Percentiles rank a stretch among this genome's conserved stretches.
These are phyloP conservation scores for Aphidius gifuensis DNA, from an alignment of 1,140 invertebrate species.

Conservation along the genomic window DNA sequence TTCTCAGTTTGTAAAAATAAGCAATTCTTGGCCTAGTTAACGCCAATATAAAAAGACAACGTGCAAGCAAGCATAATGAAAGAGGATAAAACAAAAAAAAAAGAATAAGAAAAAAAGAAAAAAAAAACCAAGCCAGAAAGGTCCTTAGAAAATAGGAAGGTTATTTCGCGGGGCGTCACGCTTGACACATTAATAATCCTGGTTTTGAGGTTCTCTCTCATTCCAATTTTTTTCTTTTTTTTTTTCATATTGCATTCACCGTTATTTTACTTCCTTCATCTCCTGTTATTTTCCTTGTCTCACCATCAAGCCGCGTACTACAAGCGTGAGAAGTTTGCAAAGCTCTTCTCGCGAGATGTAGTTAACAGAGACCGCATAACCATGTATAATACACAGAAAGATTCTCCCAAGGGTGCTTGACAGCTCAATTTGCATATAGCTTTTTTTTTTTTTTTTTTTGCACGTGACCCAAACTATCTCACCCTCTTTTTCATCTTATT, in stretches of 20 bases:
- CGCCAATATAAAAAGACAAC: too few species aligned
- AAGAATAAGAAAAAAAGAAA: too few species aligned
- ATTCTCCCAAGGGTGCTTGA: constrained; percentile 43
- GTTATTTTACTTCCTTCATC: constrained; percentile 10
- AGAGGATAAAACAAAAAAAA: too few species aligned
- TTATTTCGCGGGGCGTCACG: constrained; percentile 48
- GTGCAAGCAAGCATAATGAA: too few species aligned
- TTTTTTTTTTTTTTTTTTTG: constrained; percentile 27
- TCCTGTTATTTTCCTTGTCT: constrained; percentile 6
- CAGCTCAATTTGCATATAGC: constrained; percentile 47
- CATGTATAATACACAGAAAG: constrained; percentile 45
- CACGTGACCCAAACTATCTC: constrained; percentile 19
- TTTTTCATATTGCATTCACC: constrained; percentile 18
- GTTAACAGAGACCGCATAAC: constrained; percentile 38
- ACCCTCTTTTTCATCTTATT: too few species aligned
- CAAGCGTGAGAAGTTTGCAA: constrained; percentile 49
- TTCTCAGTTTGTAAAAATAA: too few species aligned
- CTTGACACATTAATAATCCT: constrained; percentile 46
- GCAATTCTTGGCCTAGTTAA: too few species aligned
- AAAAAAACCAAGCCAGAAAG: background rate
- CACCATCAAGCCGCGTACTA: too few species aligned
- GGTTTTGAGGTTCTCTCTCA: constrained; percentile 30
- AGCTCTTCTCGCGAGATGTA: constrained; percentile 43
- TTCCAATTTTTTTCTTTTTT: constrained; percentile 13
- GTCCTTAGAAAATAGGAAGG: constrained; percentile 24